A percentile compares a stretch with the other conserved stretches of the same genome.
These are phyloP conservation scores for Metallyticus violacea DNA, from an alignment of 2,888 invertebrate species.

Conservation along the genomic window DNA sequence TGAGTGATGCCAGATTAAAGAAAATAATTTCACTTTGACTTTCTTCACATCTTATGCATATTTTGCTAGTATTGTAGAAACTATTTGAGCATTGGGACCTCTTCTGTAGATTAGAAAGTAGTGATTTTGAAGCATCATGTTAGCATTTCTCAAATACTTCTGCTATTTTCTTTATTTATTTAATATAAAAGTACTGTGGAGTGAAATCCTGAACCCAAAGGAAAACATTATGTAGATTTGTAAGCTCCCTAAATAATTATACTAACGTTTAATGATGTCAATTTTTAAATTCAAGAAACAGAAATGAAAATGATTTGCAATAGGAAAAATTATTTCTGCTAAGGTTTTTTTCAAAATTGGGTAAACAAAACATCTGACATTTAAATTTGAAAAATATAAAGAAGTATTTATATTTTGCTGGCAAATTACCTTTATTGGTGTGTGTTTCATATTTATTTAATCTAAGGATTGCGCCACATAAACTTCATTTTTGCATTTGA, in stretches of 20 bases:
- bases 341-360: not conserved
- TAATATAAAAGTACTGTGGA: not conserved
- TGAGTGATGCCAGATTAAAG: not conserved
- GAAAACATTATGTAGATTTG: not conserved
- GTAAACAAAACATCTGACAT: too few species aligned
- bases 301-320: not conserved
- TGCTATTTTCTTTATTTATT: not conserved
- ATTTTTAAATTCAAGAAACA: not conserved
- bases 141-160: not conserved
- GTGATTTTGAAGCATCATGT: not conserved
- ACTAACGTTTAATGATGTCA: not conserved
- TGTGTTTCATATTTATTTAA: not conserved
- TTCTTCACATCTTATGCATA: not conserved
- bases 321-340: not conserved
- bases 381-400: not conserved
- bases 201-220: not conserved
- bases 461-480: not conserved
- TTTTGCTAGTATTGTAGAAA: not conserved
- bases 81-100: not conserved
- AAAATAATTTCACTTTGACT: not conserved
- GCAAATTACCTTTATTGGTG: not conserved
- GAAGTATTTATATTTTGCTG: not conserved
- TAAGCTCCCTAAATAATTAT: too few species aligned
- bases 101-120: not conserved
- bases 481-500: not conserved